A percentile compares a stretch with the other conserved stretches of the same genome.
These are phyloP conservation scores for Drosophila fungiperda DNA, from an alignment of 2,888 invertebrate genomes.

Conservation along the genomic window DNA sequence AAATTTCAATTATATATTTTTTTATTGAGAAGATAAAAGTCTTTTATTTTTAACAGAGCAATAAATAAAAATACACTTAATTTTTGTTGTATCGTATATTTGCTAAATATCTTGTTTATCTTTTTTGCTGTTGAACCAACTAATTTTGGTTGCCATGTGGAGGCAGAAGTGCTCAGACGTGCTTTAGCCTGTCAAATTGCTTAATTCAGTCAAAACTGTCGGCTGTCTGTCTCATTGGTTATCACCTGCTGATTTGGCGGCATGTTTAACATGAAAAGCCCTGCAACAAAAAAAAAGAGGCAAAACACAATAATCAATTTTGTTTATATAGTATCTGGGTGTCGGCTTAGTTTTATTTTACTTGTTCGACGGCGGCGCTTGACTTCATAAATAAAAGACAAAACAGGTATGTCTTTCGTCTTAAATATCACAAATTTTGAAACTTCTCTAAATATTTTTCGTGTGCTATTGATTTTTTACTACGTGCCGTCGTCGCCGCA, in stretches of 20 bases:
- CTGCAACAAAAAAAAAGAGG: not conserved
- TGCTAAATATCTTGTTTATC: not conserved
- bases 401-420: not conserved
- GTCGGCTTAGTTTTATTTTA: not conserved
- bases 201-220: constrained; percentile 8
- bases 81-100: not conserved
- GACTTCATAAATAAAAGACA: constrained; percentile 20
- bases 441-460: constrained; percentile 7
- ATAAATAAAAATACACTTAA: not conserved
- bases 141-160: constrained; percentile 20
- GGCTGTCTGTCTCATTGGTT: constrained; percentile 8
- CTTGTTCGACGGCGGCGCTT: not conserved
- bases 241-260: constrained; percentile 35
- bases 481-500: constrained; percentile 37
- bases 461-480: constrained; percentile 2
- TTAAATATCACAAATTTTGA: constrained; percentile 32
- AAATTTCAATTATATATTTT: not conserved
- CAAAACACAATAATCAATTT: not conserved
- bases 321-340: constrained; percentile 20
- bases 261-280: constrained; percentile 43
- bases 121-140: not conserved
- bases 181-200: constrained; percentile 24
- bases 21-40: not conserved
- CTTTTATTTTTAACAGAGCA: not conserved
- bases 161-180: constrained; percentile 10